Base-by-base conservation (phyloP, 2,797 vertebrate genomes). In the Psittacula echo region DNA sequence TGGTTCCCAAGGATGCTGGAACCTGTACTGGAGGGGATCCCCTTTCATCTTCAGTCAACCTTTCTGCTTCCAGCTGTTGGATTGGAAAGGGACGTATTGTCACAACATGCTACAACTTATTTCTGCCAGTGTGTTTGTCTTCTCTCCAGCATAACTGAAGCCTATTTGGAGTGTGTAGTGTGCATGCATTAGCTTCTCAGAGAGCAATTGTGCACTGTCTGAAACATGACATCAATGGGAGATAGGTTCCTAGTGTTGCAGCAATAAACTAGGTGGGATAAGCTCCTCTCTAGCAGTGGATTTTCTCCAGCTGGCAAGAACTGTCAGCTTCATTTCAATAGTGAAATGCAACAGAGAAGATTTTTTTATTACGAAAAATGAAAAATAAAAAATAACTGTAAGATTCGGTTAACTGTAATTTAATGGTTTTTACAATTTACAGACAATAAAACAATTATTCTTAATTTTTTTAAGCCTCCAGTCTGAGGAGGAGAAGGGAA, bases 1-100 rank as follows among this genome's bases (percentile, higher is more conserved):
- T 91, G 81, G 54, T 91, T 95, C 68, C 32, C 61, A 93, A 78
- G 42, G 61, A 95, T 82, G 74, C 62, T 78, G 86, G 75, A 95
- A 93, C 84, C 76, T 81, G 34, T 64, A 82, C 21, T 94, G 77
- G 64, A 87, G 77, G 77, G 48, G 72, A 96, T 91, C 80, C 83
- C 41, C 80, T 94, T 93, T 85, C 53, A 91, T 89, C 53, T 80
- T 87, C 82, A 88, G 34, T 90, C 87, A 95, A 79, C 53, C 47
- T 26, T 70, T 78, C 50, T 87, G 79, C 58, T 92, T 82, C 82
- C 94, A 94, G 92, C 72, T 84, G 75, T 89, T 87, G 87, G 41
- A 64, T 3, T 80, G 77, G 54, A 78, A 94, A 89, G 30, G 61
- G 61, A 54, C 0, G 10, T 16, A 44, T 9, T 48, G 48, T 45